Evolutionary conservation across 1,140 invertebrate genomes (phyloP), one percentile per base, ranked within the genome.

Genomic region (Pentalonia nigronervosa): DNA sequence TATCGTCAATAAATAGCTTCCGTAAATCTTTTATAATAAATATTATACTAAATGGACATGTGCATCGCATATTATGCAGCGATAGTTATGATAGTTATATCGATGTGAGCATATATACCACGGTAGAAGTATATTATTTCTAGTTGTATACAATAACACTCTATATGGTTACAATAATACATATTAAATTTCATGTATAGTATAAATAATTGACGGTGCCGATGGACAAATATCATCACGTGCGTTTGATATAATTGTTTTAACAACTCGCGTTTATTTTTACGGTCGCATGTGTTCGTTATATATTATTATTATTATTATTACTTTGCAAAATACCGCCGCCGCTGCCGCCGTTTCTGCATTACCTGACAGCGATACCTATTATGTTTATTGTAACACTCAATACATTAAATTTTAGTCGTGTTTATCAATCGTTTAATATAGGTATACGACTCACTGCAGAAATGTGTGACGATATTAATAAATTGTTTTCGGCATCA

Each of bases 231-330:
- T 36, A 89, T 53, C 48, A 89, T 56, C 87, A 36, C 87, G 48
- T 36, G 87, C 11, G 50, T 89, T 56, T 36, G 20, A 89, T 36
- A n/a, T 47, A n/a, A 47, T 90, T 67, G 25, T 90, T 60, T 60
- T 67, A 76, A 76, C 60, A 30, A 23, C 25, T 56, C 50, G 87
- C 34, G n/a, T 36, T 48, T 88, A 34, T 34, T 87, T 87, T 87
- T 48, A 87, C n/a, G 86, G n/a, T 50, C n/a, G 87, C 87, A 88
- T 47, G 87, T 89, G 87, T 89, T 89, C 87, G 25, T 41, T 89
- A 89, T 56, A 76, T 76, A 76, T 76, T 76, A 76, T 67, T 67
- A 76, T 76, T 76, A 76, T 67, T 67, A 67, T 76, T 76, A 76
- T n/a, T 76, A 76, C 30, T n/a, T 36, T 56, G 36, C 7, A n/a